Base-by-base conservation (phyloP, 2,888 invertebrate species). In the Caenorhabditis wallacei region DNA sequence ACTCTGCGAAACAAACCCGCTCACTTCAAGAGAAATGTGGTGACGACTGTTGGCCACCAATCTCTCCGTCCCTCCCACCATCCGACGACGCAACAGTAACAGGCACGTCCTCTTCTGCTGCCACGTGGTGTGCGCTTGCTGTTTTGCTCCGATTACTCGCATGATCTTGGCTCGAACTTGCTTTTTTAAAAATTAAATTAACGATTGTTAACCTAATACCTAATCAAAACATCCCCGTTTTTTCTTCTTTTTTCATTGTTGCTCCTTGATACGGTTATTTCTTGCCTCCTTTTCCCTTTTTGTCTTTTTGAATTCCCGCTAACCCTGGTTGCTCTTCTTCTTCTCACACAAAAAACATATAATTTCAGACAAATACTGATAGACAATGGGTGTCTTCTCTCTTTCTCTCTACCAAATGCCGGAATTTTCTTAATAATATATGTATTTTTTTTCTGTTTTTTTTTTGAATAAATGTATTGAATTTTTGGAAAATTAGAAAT, bases 41-140 rank as follows among this genome's bases (percentile, higher is more conserved):
- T 13, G 91, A 91, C 61, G 91, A 91, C 56, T 90, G 90, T 70
- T 90, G 91, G 90, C 88, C 89, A 20, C 53, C 68, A 4, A 56
- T 56, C 18, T 64, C 74, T 7, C 74, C 80, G 0, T 59, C 72
- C 0, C 30, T 69, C 18, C 81, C 81, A 35, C 80, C 74, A 30
- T 75, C 70, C 5, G 81, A 81, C 37, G 56, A 59, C n/a, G 20
- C 69, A 1, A 48, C 74, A 1, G 68, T 63, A 30, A 48, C 74
- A 69, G 69, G 69, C 57, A 63, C 70, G 68, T 75, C 71, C 11
- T n/a, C 57, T 43, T 18, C 59, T 37, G 20, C 53, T 53, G 53
- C 68, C 22, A 59, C 26, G 48, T 66, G 66, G 66, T 35, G 48
- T 68, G 75, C 68, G 37, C 57, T 75, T 76, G 76, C 59, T 24